Evolutionary conservation across 2,113 vertebrate genomes (phyloP).

Genomic region (Neolamprologus cancellatus): DNA sequence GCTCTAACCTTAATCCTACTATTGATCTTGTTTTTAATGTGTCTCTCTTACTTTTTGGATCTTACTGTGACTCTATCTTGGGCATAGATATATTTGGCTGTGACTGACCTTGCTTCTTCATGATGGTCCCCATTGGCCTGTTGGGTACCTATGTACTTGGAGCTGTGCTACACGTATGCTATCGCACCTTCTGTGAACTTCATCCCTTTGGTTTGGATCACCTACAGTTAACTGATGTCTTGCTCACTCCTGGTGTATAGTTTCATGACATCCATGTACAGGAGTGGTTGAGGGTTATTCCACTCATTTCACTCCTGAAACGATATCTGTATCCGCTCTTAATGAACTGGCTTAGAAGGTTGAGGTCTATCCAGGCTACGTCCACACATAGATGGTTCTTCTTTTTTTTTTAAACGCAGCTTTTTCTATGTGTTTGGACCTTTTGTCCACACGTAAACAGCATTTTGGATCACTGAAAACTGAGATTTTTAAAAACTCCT

Average conservation of each 20-base stretch:
- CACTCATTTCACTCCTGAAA: background rate
- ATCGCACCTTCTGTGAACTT: background rate
- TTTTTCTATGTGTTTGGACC: background rate
- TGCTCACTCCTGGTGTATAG: background rate
- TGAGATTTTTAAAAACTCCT: background rate
- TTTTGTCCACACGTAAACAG: background rate
- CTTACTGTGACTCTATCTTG: background rate
- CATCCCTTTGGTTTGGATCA: background rate
- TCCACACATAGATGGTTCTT: background rate
- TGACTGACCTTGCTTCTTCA: background rate
- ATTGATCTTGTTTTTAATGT: background rate
- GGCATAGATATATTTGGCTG: background rate
- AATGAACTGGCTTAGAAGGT: background rate
- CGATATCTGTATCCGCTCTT: background rate
- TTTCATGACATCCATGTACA: background rate
- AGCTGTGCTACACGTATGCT: background rate
- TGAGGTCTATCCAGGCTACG: background rate
- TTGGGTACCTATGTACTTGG: background rate
- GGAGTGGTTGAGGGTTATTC: background rate
- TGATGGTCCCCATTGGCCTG: background rate
- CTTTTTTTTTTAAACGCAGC: background rate
- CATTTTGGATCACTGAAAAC: background rate
- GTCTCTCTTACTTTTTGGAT: background rate
- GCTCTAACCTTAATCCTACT: background rate
- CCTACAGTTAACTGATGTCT: background rate